Conservation (phyloP, 2,888 invertebrate genomes). For the Plemyria rubiginata region DNA sequence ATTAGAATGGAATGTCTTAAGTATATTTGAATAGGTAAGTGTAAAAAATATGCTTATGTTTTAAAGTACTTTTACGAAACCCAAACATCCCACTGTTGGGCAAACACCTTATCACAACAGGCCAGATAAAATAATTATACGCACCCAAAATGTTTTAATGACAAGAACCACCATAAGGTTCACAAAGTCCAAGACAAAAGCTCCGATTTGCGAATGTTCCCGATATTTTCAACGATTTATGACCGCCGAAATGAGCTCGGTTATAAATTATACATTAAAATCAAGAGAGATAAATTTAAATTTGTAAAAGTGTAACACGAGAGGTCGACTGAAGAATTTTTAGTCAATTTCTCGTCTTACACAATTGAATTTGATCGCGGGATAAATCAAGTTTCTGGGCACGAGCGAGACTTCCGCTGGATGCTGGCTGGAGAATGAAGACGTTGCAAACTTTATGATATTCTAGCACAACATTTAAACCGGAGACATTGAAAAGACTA, state of each 20-base stretch:
- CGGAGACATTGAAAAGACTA: no score
- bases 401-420: constrained; percentile 67
- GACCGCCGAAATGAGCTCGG: constrained; percentile 23
- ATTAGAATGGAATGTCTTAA: no score
- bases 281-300: constrained; percentile 50
- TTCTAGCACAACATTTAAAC: not conserved
- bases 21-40: no score
- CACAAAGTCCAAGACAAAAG: constrained; percentile 16
- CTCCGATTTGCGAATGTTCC: constrained; percentile 18
- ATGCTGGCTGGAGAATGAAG: constrained; percentile 30
- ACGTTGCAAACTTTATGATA: not conserved
- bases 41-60: no score
- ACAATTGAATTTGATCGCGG: constrained; percentile 80
- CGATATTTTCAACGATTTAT: constrained; percentile 30
- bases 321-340: constrained; percentile 70
- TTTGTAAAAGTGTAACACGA: constrained; percentile 53
- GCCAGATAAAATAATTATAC: not conserved
- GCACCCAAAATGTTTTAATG: not conserved
- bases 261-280: constrained; percentile 40
- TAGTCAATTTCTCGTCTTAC: constrained; percentile 77
- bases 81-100: no score
- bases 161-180: constrained; percentile 12
- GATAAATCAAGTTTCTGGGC: constrained; percentile 77
- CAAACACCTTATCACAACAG: not conserved
- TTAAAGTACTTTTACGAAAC: no score